Evolutionary conservation across 2,888 invertebrate genomes (phyloP).

Genomic region (Machimus rusticus): DNA sequence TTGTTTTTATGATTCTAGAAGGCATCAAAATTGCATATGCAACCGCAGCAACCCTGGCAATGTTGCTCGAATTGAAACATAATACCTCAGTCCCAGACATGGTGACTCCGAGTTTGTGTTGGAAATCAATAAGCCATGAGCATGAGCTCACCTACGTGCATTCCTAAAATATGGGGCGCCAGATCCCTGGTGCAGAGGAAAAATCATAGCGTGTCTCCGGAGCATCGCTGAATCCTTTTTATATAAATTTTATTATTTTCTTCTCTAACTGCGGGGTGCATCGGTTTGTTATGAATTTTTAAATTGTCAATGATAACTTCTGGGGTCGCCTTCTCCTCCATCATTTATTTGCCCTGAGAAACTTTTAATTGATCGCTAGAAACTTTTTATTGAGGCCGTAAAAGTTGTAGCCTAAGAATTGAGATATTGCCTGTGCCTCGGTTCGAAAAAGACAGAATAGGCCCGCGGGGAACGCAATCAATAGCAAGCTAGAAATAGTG

Average conservation of each 20-base stretch:
- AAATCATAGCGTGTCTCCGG: not conserved
- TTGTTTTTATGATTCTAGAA: not conserved
- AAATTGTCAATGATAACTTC: not conserved
- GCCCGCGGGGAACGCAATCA: not conserved
- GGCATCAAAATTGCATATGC: not conserved
- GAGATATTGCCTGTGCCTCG: not conserved
- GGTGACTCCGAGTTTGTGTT: not conserved
- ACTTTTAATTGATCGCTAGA: not conserved
- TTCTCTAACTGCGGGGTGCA: not conserved
- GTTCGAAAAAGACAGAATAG: not conserved
- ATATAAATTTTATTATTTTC: not conserved
- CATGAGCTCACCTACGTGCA: not conserved
- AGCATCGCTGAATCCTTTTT: not conserved
- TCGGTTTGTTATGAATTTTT: not conserved
- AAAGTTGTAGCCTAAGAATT: not conserved
- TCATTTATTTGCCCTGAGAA: not conserved
- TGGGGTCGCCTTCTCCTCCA: not conserved
- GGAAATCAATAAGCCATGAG: not conserved
- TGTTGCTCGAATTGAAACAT: not conserved
- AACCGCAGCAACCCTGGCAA: not conserved
- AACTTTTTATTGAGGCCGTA: not conserved
- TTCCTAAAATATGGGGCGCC: not conserved
- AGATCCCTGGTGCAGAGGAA: not conserved
- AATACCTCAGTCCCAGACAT: not conserved
- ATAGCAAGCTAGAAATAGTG: constrained; percentile 30